A percentile compares a stretch with the other conserved stretches of the same genome.
Evolutionary conservation across 2,888 invertebrate genomes (phyloP).

Genomic region (Zonitis immaculata): DNA sequence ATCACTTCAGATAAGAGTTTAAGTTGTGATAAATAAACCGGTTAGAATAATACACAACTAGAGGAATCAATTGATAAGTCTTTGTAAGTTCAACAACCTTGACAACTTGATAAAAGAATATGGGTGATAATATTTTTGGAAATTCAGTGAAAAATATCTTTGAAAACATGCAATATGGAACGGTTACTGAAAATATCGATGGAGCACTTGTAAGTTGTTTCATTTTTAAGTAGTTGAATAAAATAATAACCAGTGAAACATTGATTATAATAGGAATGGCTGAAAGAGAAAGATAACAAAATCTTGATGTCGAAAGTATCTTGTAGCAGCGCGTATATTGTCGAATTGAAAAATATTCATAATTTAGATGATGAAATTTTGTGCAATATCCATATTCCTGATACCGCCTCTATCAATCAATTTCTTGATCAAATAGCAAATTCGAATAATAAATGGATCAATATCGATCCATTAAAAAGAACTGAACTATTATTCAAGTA

Average conservation of each 20-base stretch:
- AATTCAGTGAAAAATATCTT: slow-evolving; percentile 28
- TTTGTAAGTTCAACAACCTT: not conserved
- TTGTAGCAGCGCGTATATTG: slow-evolving; percentile 8
- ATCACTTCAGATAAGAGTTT: slow-evolving; percentile 2
- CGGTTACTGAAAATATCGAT: slow-evolving; percentile 29
- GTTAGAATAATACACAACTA: too few relatives aligned
- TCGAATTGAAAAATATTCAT: slow-evolving; percentile 16
- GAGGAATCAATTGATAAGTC: not conserved
- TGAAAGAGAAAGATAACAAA: slow-evolving; percentile 27
- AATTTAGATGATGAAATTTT: slow-evolving; percentile 12
- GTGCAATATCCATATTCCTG: slow-evolving; percentile 23
- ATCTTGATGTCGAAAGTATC: slow-evolving; percentile 23
- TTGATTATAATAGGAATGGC: slow-evolving; percentile 40
- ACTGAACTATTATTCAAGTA: slow-evolving; percentile 37
- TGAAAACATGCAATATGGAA: slow-evolving; percentile 39
- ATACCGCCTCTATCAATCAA: slow-evolving; percentile 29
- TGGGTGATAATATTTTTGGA: not conserved
- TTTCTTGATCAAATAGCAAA: slow-evolving; percentile 26
- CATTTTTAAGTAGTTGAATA: not conserved
- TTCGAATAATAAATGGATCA: slow-evolving; percentile 22
- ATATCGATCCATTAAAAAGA: slow-evolving; percentile 26
- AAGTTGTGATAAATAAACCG: not conserved
- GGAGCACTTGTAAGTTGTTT: slow-evolving; percentile 35
- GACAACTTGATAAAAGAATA: not conserved
- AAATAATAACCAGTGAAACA: slow-evolving; percentile 2